Evolutionary conservation across 2,113 vertebrate genomes (phyloP).

Genomic region (Lamprologus sp.): DNA sequence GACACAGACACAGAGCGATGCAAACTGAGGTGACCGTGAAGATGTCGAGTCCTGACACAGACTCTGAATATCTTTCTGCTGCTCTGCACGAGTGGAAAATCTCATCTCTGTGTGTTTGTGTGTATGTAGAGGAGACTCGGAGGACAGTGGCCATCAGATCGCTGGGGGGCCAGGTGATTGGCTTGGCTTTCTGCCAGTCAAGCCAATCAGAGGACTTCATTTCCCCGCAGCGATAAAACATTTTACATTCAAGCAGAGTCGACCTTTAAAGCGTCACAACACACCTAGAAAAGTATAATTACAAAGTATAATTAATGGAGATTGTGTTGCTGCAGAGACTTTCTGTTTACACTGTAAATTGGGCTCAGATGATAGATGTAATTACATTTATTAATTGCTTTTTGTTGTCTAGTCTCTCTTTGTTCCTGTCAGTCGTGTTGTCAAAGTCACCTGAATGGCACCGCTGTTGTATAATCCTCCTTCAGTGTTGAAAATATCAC

Average conservation of each 20-base stretch:
- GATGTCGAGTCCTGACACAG: neutral
- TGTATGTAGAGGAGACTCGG: slow-evolving; percentile 31
- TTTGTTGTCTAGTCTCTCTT: neutral
- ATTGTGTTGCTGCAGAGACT: neutral
- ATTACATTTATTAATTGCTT: neutral
- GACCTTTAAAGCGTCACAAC: slow-evolving; percentile 6
- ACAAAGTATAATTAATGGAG: neutral
- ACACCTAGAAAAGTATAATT: neutral
- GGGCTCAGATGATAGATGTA: neutral
- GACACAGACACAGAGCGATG: neutral
- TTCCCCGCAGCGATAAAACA: slow-evolving; percentile 12
- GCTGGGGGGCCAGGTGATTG: slow-evolving; percentile 8
- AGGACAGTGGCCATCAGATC: slow-evolving; percentile 19
- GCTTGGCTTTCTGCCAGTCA: neutral
- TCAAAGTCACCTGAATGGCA: neutral
- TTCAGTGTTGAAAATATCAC: neutral
- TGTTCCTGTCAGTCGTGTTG: neutral
- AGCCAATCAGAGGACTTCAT: slow-evolving; percentile 26
- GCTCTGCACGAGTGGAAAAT: neutral
- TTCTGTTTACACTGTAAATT: neutral
- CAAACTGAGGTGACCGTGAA: neutral
- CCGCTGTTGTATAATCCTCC: neutral
- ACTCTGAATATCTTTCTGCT: neutral
- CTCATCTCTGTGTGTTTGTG: neutral
- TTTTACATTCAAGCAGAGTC: neutral